A percentile compares a stretch with the other conserved stretches of the same genome.
Conservation (phyloP, 2,797 vertebrate species). For the Sardinella longiceps region DNA sequence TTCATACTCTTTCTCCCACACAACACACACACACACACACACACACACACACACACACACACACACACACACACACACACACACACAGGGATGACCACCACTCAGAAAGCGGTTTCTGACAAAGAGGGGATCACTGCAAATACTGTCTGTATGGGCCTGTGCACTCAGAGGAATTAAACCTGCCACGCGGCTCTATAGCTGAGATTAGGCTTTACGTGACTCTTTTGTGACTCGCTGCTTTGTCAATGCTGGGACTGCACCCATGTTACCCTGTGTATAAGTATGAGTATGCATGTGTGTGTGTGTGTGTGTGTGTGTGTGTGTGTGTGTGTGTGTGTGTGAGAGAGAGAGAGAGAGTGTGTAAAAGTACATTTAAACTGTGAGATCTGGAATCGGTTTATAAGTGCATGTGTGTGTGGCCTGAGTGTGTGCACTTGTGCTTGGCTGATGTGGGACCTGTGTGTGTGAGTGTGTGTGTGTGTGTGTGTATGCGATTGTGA, state of each 20-base stretch:
- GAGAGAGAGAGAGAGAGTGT: background rate
- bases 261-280: background rate
- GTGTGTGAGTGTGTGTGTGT: background rate
- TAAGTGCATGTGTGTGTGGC: too few relatives aligned
- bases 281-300: background rate
- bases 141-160: constrained; percentile 27
- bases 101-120: constrained; percentile 23
- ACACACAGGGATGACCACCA: background rate
- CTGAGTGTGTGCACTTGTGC: too few relatives aligned
- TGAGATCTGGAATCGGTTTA: too few relatives aligned
- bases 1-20: too few relatives aligned
- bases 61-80: background rate
- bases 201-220: constrained; percentile 18
- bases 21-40: background rate
- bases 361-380: too few relatives aligned
- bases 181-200: background rate
- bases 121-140: constrained; percentile 46
- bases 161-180: constrained; percentile 21
- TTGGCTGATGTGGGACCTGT: background rate
- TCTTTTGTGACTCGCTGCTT: constrained; percentile 2
- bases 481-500: background rate
- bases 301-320: background rate
- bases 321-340: background rate
- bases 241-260: background rate
- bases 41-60: background rate